These are phyloP conservation scores for Apistogramma diplotaenia DNA, from an alignment of 2,113 vertebrate species.

Conservation along the genomic window DNA sequence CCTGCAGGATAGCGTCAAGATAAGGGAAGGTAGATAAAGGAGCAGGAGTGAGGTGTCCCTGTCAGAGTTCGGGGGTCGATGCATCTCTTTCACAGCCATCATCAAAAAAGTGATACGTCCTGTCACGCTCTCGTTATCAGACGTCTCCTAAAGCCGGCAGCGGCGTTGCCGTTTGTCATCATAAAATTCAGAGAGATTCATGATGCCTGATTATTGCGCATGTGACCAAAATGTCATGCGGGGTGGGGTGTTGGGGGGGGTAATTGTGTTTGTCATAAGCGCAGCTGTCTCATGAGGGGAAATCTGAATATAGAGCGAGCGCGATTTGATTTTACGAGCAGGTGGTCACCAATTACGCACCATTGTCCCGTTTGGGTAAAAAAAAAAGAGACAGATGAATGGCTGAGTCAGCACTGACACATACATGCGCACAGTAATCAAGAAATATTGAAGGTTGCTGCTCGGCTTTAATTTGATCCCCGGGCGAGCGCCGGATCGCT, in stretches of 20 bases:
- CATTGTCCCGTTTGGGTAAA: conserved; percentile 35
- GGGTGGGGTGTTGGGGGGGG: conserved; percentile 15
- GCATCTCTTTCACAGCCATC: neutral
- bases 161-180: conserved; percentile 39
- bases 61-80: neutral
- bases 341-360: conserved; percentile 64
- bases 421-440: conserved; percentile 43
- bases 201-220: conserved; percentile 13
- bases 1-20: neutral
- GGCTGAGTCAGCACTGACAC: conserved; percentile 46
- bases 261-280: conserved; percentile 60
- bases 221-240: conserved; percentile 27
- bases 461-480: conserved; percentile 45
- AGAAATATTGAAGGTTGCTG: conserved; percentile 53
- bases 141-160: neutral
- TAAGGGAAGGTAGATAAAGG: neutral
- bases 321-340: conserved; percentile 62
- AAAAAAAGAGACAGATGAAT: conserved; percentile 22
- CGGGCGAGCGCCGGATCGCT: neutral
- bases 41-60: neutral
- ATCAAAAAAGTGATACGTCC: neutral
- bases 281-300: conserved; percentile 45
- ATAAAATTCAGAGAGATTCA: conserved; percentile 49
- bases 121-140: conserved; percentile 10
- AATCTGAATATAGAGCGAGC: conserved; percentile 41